A percentile compares a stretch with the other conserved stretches of the same genome.
These are phyloP conservation scores for Prorops nasuta DNA, from an alignment of 1,140 invertebrate species.

Conservation along the genomic window DNA sequence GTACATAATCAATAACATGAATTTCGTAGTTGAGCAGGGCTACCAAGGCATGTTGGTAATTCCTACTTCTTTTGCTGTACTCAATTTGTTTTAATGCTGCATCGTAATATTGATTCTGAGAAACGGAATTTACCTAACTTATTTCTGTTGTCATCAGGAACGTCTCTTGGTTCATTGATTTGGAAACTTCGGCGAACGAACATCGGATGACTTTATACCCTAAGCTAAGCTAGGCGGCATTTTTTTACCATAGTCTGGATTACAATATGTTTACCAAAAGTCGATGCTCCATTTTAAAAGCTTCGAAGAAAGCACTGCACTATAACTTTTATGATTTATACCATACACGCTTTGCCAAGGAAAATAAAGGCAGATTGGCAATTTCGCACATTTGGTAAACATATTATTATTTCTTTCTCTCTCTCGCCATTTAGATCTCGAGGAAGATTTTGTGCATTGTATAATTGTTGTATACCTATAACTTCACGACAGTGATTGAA, in stretches of 20 bases:
- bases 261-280: slow-evolving; percentile 46
- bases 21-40: too few relatives aligned
- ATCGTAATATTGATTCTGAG: slow-evolving; percentile 18
- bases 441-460: slow-evolving; percentile 48
- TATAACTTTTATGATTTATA: too few relatives aligned
- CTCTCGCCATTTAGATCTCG: slow-evolving; percentile 44
- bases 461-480: slow-evolving; percentile 52
- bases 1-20: too few relatives aligned
- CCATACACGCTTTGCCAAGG: not conserved
- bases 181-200: slow-evolving; percentile 24
- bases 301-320: too few relatives aligned
- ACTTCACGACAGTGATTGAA: slow-evolving; percentile 51
- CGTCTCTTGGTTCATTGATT: slow-evolving; percentile 24
- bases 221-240: slow-evolving; percentile 22
- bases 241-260: slow-evolving; percentile 28
- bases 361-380: slow-evolving; percentile 9
- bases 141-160: slow-evolving; percentile 25
- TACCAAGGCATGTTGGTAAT: too few relatives aligned
- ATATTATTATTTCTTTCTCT: slow-evolving; percentile 25
- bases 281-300: too few relatives aligned
- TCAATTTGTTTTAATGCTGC: slow-evolving; percentile 7
- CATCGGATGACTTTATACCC: slow-evolving; percentile 22
- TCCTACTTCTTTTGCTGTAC: not conserved
- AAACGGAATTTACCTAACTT: slow-evolving; percentile 11
- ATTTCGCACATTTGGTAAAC: slow-evolving; percentile 50